Conservation (phyloP, 2,888 invertebrate genomes). For the Agriotes lineatus region DNA sequence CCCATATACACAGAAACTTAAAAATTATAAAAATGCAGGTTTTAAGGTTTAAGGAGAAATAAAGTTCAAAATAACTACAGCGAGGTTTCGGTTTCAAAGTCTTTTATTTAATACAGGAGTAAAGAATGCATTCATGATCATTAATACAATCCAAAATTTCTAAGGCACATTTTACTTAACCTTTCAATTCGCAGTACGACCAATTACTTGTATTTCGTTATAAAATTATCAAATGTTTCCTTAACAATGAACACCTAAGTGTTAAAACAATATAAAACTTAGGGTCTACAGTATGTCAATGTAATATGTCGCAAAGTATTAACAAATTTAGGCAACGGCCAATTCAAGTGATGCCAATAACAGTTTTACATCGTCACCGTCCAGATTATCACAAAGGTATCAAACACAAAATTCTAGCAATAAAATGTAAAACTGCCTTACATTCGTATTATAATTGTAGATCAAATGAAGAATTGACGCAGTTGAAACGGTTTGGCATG, state of each 20-base stretch:
- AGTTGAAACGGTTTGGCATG: not conserved
- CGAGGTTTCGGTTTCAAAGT: conserved; percentile 23
- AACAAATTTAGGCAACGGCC: conserved; percentile 1
- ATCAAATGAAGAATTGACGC: no score
- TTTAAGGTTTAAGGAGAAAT: no score
- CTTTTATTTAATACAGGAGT: conserved; percentile 39
- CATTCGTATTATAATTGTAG: no score
- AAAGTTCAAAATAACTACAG: no score
- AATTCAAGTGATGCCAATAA: no score
- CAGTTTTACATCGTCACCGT: no score
- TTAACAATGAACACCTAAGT: conserved; percentile 6
- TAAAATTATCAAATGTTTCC: conserved; percentile 15
- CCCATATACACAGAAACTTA: no score
- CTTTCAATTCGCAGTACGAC: not conserved
- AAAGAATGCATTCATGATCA: conserved; percentile 27
- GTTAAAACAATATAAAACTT: not conserved
- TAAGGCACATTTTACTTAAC: conserved; percentile 37
- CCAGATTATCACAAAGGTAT: no score
- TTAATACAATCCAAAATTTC: conserved; percentile 31
- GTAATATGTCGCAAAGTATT: not conserved
- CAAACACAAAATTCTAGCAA: no score
- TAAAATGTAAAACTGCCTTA: no score
- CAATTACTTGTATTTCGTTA: not conserved
- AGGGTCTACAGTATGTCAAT: not conserved
- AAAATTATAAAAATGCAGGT: no score